These are phyloP conservation scores for Brachypalpus laphriformis DNA, from an alignment of 2,888 invertebrate genomes.

Conservation along the genomic window DNA sequence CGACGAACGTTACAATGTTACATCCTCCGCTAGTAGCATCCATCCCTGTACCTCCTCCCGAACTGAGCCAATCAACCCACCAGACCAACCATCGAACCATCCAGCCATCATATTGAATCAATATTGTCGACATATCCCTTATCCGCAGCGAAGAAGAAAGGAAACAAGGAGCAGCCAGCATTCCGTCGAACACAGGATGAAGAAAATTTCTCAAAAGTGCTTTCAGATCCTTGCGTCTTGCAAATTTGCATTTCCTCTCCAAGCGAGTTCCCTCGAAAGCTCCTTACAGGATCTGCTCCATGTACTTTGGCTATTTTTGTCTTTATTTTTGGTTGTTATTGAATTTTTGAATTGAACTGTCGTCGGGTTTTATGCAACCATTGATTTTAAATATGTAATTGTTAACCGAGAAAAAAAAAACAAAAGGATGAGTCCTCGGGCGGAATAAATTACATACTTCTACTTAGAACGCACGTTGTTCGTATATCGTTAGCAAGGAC, in stretches of 20 bases:
- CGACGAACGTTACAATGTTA: slow-evolving; percentile 58
- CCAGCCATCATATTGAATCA: slow-evolving; percentile 69
- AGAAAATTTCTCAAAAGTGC: slow-evolving; percentile 46
- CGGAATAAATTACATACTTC: slow-evolving; percentile 54
- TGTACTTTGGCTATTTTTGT: slow-evolving; percentile 19
- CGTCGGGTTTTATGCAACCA: slow-evolving; percentile 51
- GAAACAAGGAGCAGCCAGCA: slow-evolving; percentile 5
- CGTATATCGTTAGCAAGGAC: neutral
- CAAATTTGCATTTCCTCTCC: slow-evolving; percentile 64
- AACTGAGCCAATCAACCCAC: slow-evolving; percentile 9
- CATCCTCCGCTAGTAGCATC: slow-evolving; percentile 27
- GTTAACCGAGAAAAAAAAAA: slow-evolving; percentile 17
- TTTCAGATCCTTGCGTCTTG: slow-evolving; percentile 57
- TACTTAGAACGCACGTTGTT: slow-evolving; percentile 26
- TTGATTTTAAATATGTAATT: slow-evolving; percentile 66
- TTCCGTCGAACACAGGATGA: slow-evolving; percentile 43
- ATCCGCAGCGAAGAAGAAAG: slow-evolving; percentile 20
- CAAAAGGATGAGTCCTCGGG: slow-evolving; percentile 16
- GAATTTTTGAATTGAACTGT: slow-evolving; percentile 58
- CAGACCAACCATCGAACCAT: slow-evolving; percentile 37
- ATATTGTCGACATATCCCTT: slow-evolving; percentile 66
- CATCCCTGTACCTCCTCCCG: neutral
- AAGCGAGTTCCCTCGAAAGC: neutral
- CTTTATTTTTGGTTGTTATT: slow-evolving; percentile 26
- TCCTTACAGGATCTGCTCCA: slow-evolving; percentile 6